Base-by-base conservation (phyloP, 2,797 vertebrate genomes). In the Gymnothorax javanicus region DNA sequence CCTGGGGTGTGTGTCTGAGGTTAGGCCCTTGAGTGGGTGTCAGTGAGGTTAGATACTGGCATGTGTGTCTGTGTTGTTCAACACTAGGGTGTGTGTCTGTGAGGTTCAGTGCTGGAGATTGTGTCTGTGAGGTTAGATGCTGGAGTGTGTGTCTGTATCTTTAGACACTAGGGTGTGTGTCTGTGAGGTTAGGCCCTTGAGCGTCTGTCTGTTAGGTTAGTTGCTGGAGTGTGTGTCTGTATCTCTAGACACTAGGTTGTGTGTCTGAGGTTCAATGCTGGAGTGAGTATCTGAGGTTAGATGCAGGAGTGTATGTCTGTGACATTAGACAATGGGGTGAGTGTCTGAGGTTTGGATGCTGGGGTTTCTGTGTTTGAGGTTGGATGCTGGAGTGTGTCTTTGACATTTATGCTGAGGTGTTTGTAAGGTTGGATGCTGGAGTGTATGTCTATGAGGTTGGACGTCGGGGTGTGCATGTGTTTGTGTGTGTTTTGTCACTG, bases 401-500 rank as follows among this genome's bases (percentile, higher is more conserved):
- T 43, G 33, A 43, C 17, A 60, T 60, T 9, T 43, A 43, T 12
- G 85, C 9, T 11, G 7, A 15, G 13, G 43, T 62, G 43, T 52
- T 64, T 4, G 57, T 56, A 60, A 25, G 58, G 7, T 56, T 13
- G 62, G 12, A 43, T n/a, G 12, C 27, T 11, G 25, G 43, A 9
- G 50, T 56, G 50, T 9, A 33, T 43, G 54, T 59, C 11, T 3
- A 7, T 85, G 83, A 7, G n/a, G 11, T 15, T 13, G 27, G 52
- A 3, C 43, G 67, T n/a, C 25, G 25, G 64, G 25, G 6, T 20
- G 25, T 84, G 33, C 58, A 77, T 57, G n/a, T 57, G 67, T 33
- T 15, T 33, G 62, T 59, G 64, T n/a, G 69, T 57, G 50, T 57
- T 84, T 54, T 54, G 57, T 87, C 43, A 57, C 77, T 77, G 84